These are phyloP conservation scores for Lypha dubia DNA, from an alignment of 2,888 invertebrate genomes.

Conservation along the genomic window DNA sequence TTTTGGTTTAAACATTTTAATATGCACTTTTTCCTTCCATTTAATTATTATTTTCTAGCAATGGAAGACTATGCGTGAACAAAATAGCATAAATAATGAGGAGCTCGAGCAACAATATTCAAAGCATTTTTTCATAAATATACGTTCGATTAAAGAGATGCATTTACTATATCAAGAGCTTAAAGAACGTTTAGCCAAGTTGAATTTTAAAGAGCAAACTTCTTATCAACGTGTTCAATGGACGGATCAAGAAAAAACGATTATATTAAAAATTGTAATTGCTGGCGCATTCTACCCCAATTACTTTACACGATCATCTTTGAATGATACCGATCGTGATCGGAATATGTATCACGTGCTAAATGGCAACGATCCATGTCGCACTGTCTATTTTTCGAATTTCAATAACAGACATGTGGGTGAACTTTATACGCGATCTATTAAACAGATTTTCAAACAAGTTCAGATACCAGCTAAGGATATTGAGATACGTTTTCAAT, in stretches of 20 bases:
- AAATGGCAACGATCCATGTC: constrained; percentile 90
- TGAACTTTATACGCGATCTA: constrained; percentile 87
- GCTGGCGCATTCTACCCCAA: constrained; percentile 94
- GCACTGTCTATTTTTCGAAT: constrained; percentile 88
- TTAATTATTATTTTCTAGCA: constrained; percentile 83
- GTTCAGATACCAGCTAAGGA: constrained; percentile 81
- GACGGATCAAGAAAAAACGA: constrained; percentile 84
- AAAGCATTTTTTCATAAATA: constrained; percentile 87
- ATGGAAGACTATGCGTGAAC: constrained; percentile 87
- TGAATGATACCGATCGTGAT: constrained; percentile 86
- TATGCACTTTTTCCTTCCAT: neutral
- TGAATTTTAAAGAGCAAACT: constrained; percentile 86
- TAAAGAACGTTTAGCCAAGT: constrained; percentile 85
- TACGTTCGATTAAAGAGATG: constrained; percentile 89
- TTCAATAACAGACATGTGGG: constrained; percentile 88
- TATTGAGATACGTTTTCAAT: constrained; percentile 82
- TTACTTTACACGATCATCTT: constrained; percentile 88
- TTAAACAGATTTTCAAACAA: constrained; percentile 86
- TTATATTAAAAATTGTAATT: constrained; percentile 87
- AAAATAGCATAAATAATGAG: constrained; percentile 85
- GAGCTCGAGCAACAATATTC: constrained; percentile 87
- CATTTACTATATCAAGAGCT: constrained; percentile 89
- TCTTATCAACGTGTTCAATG: constrained; percentile 83
- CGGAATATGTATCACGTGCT: constrained; percentile 87
- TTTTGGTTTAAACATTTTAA: neutral